These are phyloP conservation scores for Rhagoletis pomonella DNA, from an alignment of 1,140 invertebrate genomes.

Conservation along the genomic window DNA sequence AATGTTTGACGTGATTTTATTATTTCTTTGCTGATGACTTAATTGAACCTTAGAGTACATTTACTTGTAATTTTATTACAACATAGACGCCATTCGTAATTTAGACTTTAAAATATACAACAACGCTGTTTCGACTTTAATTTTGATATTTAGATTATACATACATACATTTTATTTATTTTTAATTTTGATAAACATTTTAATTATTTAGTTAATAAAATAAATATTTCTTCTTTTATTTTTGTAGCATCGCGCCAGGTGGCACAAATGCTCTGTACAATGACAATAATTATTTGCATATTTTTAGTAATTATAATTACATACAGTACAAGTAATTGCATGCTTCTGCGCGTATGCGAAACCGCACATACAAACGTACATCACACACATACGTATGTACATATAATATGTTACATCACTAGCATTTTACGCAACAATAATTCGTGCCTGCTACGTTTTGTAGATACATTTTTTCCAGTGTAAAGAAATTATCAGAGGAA, in stretches of 20 bases:
- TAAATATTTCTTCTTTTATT: constrained; percentile 41
- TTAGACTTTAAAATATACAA: constrained; percentile 47
- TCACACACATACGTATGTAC: neutral
- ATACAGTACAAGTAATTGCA: constrained; percentile 15
- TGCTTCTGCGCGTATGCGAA: neutral
- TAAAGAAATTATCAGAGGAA: neutral
- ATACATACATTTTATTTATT: constrained; percentile 41
- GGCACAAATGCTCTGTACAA: constrained; percentile 2
- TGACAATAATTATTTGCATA: constrained; percentile 13
- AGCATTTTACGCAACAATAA: neutral
- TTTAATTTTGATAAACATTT: constrained; percentile 17
- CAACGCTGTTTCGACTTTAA: constrained; percentile 7
- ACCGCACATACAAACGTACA: neutral
- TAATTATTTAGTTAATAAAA: constrained; percentile 44
- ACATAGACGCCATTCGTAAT: constrained; percentile 17
- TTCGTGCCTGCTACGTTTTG: neutral
- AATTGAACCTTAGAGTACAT: constrained; percentile 41
- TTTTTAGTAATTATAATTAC: constrained; percentile 23
- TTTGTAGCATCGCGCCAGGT: neutral
- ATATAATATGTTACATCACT: constrained; percentile 14
- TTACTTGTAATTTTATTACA: constrained; percentile 50
- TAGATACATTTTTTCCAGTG: neutral
- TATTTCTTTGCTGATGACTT: constrained; percentile 43
- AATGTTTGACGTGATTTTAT: constrained; percentile 33
- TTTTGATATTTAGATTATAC: constrained; percentile 34